Evolutionary conservation across 2,888 invertebrate species (phyloP).

Genomic region (Leucozona laternaria): DNA sequence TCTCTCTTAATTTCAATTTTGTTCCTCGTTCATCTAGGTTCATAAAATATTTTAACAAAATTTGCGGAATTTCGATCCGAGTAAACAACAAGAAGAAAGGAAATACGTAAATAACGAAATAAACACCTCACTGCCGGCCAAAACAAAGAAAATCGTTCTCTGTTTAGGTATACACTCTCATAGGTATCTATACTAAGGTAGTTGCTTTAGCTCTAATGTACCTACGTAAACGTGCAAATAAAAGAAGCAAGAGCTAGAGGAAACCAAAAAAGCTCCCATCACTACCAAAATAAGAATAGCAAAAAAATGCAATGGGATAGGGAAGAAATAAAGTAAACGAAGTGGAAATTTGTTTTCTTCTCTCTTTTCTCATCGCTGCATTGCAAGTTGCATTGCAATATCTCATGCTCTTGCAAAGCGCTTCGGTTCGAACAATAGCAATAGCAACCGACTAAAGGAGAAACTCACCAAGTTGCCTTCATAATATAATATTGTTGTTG

Average conservation of each 20-base stretch:
- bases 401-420: neutral
- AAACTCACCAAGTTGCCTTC: conserved; percentile 32
- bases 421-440: conserved; percentile 28
- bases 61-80: conserved; percentile 44
- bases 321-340: conserved; percentile 60
- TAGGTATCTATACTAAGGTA: neutral
- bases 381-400: conserved; percentile 45
- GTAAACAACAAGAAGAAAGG: conserved; percentile 23
- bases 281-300: conserved; percentile 15
- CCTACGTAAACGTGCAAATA: neutral
- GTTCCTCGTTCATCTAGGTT: conserved; percentile 2
- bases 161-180: neutral
- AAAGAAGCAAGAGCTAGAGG: conserved; percentile 6
- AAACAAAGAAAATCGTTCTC: conserved; percentile 43
- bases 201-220: conserved; percentile 1
- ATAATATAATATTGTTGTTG: conserved; percentile 12
- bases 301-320: conserved; percentile 22
- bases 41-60: conserved; percentile 29
- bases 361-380: conserved; percentile 34
- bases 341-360: conserved; percentile 55
- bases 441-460: conserved; percentile 6
- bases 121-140: conserved; percentile 46
- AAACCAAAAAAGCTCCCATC: conserved; percentile 8
- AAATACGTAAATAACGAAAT: conserved; percentile 48
- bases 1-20: conserved; percentile 17